Evolutionary conservation across 2,888 invertebrate genomes (phyloP), one percentile per base, ranked within the genome.

Genomic region (Andrena fulva): DNA sequence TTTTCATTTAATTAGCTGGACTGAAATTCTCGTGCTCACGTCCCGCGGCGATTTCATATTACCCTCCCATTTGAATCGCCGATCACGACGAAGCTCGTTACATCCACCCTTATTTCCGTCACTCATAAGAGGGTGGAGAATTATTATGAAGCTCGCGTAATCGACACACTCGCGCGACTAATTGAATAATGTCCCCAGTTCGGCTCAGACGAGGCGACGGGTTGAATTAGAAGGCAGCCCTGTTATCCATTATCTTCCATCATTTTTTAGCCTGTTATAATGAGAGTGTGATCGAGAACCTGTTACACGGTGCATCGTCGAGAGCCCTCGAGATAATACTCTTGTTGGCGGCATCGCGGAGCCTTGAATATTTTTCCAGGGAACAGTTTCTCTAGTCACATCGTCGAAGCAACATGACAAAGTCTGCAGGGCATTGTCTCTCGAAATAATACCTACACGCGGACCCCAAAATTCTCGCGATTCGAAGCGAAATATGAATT

Each of bases 151-250:
- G 56, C 27, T 56, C n/a, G 24, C 52, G 66, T 80, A 54, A 67
- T 77, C 80, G 70, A 80, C 62, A 52, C 33, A 70, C 42, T 29
- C 42, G 62, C 62, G 4, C 8, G 24, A 42, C 12, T 80, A 80
- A 80, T 77, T 54, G 71, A 71, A 80, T 80, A 7, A 63, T 8
- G n/a, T 4, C 7, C 16, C n/a, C 31, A 27, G 60, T 50, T 77
- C 16, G 50, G 59, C 50, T 75, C 20, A 56, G 64, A 48, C 75
- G 64, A 29, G 24, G 33, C 66, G 59, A 29, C 50, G 12, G 66
- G 59, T 60, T 20, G 50, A 72, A 72, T 77, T 77, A 77, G 31
- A 12, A 42, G 20, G 27, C 35, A 72, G 42, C 42, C 52, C 52
- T 42, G 66, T 77, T 77, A 67, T 42, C 52, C 8, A 20, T 20